A percentile compares a stretch with the other conserved stretches of the same genome.
Evolutionary conservation across 2,797 vertebrate genomes (phyloP).

Genomic region (Karalla daura): DNA sequence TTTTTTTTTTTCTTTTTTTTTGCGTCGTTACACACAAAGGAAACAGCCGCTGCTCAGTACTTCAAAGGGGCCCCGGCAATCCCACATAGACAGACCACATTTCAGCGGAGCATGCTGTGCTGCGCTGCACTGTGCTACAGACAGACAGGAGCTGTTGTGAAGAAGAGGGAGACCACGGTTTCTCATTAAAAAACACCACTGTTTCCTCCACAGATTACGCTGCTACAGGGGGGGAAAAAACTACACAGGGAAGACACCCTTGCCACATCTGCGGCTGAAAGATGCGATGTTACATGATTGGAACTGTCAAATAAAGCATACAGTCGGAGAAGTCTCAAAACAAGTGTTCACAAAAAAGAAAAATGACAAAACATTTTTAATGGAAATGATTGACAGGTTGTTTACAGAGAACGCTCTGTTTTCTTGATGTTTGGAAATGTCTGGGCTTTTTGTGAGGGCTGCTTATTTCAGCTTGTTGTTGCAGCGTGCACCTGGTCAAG

Average conservation of each 20-base stretch:
- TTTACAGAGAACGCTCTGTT: conserved; percentile 63
- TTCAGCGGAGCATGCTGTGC: conserved; percentile 69
- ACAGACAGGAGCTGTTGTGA: conserved; percentile 65
- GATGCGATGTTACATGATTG: conserved; percentile 70
- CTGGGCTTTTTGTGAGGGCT: conserved; percentile 29
- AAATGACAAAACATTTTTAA: conserved; percentile 70
- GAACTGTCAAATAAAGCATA: conserved; percentile 82
- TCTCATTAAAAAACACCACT: conserved; percentile 78
- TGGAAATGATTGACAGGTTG: conserved; percentile 75
- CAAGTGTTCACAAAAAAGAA: conserved; percentile 56
- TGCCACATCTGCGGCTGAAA: conserved; percentile 58
- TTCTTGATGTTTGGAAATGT: conserved; percentile 47
- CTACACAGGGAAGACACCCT: conserved; percentile 64
- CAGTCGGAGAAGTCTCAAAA: conserved; percentile 66
- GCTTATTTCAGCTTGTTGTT: conserved; percentile 24
- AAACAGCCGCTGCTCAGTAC: conserved; percentile 73
- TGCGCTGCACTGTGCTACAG: conserved; percentile 54
- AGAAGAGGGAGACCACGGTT: conserved; percentile 65
- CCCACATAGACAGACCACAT: conserved; percentile 75
- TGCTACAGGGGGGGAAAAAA: conserved; percentile 61
- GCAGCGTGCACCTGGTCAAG: conserved; percentile 31
- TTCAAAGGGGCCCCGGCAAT: conserved; percentile 82
- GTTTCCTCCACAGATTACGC: conserved; percentile 72
- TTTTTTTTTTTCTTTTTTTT: no score
- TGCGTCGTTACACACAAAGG: conserved; percentile 82